Base-by-base conservation (phyloP, 1,140 invertebrate genomes). In the Eufriesea mexicana region DNA sequence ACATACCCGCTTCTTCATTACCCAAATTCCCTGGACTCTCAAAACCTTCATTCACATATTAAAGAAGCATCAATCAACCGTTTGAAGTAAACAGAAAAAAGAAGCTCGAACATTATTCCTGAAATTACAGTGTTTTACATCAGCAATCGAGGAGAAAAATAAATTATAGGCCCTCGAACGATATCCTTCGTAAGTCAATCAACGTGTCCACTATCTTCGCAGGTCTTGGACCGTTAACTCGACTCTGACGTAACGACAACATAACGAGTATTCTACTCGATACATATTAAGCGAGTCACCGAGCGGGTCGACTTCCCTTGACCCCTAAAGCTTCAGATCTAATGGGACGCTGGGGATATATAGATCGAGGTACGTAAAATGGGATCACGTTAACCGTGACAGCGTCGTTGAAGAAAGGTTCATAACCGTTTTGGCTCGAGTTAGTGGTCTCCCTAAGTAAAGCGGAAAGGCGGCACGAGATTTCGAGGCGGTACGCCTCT, bases 371-470 rank as follows among this genome's bases (percentile, higher is more conserved):
- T 42, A 47, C 35, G 57, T 62, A 72, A 5, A 66, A 57, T 67
- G 54, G n/a, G 28, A 82, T 82, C 51, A 16, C 45, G 51, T 16
- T 45, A 45, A 72, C 78, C 47, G 57, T 74, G 78, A 49, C 77
- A 72, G 25, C 8, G 7, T 4, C 18, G 12, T 70, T 9, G 28
- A 35, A 23, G 23, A 42, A 14, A 47, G 28, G 45, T 28, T 62
- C 49, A 42, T 74, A 74, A 73, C 18, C 59, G 71, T 54, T 66
- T 75, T n/a, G n/a, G 10, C 45, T 28, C 4, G 62, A 75, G 42
- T 67, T 59, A 76, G 20, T 1, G n/a, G 59, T 57, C 42, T 45
- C 8, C 54, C 51, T 61, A 83, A 83, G 28, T 54, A 51, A 83
- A 77, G 45, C 72, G 35, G 51, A 72, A 54, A 51, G 42, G 51